Base-by-base conservation (phyloP, 2,888 invertebrate species). In the Tanytarsus gracilentus region DNA sequence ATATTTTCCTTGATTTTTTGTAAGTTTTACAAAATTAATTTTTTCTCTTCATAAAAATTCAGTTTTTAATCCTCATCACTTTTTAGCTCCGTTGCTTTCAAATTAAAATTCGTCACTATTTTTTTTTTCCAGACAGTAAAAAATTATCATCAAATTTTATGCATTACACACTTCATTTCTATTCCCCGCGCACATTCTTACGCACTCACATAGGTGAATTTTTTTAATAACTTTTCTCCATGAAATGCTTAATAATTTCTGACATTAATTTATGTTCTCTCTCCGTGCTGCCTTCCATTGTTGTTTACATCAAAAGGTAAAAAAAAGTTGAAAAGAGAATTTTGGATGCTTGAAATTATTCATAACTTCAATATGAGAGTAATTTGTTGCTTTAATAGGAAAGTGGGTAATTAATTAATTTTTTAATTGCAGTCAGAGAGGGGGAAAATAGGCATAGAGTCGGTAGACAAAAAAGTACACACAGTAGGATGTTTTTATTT, bases 341-440 rank as follows among this genome's bases (percentile, higher is more conserved):
- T 48, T 29, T 48, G 16, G 48, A 48, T 36, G 55, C 44, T 58
- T 48, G 16, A 29, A 39, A 58, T 36, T 36, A 60, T 60, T 60
- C 60, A 60, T 60, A 48, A 48, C 23, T 44, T 36, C 33, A 56
- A 56, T 56, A 36, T 25, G 16, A 56, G 21, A 44, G 60, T 60
- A 60, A 60, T 60, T 60, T 60, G 60, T 60, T 60, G 60, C 26
- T 18, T 60, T 60, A 50, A 60, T 58, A 58, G 58, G 58, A 44
- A 58, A 58, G 58, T 40, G 48, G 58, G 16, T 58, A 58, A 58
- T 58, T 44, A 58, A 58, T 40, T 58, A 58, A 58, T 30, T 58
- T 56, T 58, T 58, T 58, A 58, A 58, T 58, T 58, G 58, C 58
- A 44, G n/a, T 36, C n/a, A 36, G 23, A 44, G 56, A 25, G 56